Evolutionary conservation across 1,140 invertebrate genomes (phyloP).

Genomic region (Neuroterus valhalla): DNA sequence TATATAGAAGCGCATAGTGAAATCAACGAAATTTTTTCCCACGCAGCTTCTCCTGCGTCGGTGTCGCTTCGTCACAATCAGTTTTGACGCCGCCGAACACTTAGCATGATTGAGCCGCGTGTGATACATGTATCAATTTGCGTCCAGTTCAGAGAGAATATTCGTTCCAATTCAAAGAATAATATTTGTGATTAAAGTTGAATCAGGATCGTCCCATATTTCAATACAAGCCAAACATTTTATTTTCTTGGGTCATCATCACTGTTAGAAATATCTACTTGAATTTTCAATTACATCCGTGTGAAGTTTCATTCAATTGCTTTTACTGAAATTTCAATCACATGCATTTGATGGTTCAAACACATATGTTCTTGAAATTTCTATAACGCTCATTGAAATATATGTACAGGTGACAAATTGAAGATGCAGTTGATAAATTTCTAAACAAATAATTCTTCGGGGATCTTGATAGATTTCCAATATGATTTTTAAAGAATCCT

Average conservation of each 20-base stretch:
- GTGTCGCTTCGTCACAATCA: conserved; percentile 8
- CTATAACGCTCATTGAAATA: no score
- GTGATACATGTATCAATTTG: conserved; percentile 1
- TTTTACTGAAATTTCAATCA: no score
- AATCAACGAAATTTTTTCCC: conserved; percentile 10
- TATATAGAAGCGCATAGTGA: not conserved
- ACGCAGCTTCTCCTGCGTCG: conserved; percentile 16
- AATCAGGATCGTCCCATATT: conserved; percentile 3
- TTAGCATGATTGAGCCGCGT: conserved; percentile 7
- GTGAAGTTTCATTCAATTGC: no score
- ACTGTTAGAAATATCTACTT: no score
- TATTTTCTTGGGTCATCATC: not conserved
- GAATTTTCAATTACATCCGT: no score
- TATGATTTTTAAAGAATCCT: no score
- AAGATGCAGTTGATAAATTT: no score
- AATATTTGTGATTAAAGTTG: not conserved
- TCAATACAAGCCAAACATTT: not conserved
- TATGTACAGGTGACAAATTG: no score
- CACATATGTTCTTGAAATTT: no score
- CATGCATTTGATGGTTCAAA: no score
- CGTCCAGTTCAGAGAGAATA: not conserved
- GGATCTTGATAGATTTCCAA: no score
- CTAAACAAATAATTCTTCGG: no score
- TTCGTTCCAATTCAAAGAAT: conserved; percentile 2
- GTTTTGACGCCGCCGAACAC: conserved; percentile 14